phyloP scores from a whole-genome alignment of 1,140 invertebrate species.

The Tigriopus japonicus region DNA sequence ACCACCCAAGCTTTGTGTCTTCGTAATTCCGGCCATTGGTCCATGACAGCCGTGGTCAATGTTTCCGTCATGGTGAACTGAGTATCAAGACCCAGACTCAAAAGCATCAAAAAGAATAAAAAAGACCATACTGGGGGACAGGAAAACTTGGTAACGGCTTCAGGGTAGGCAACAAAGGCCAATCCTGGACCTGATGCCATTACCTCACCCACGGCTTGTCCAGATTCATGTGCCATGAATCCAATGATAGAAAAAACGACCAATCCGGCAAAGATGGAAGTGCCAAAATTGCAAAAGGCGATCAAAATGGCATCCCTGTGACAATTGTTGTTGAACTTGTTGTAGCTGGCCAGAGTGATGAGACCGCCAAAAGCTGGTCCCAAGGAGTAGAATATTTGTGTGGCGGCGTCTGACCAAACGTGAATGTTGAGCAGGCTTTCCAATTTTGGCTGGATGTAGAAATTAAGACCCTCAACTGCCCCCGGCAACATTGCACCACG shows the following conservation, averaged over 20 bases:
- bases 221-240: constrained; percentile 40
- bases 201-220: background rate
- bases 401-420: constrained; percentile 26
- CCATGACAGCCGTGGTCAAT: background rate
- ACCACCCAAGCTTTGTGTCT: background rate
- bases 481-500: constrained; percentile 76
- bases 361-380: constrained; percentile 36
- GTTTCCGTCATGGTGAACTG: constrained; percentile 23
- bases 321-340: constrained; percentile 37
- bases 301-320: constrained; percentile 28
- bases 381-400: constrained; percentile 34
- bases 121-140: constrained; percentile 38
- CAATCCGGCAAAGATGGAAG: constrained; percentile 32
- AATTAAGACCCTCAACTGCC: constrained; percentile 67
- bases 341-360: constrained; percentile 37
- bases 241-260: constrained; percentile 60
- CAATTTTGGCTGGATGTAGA: constrained; percentile 87
- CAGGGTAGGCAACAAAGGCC: constrained; percentile 27
- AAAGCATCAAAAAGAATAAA: constrained; percentile 41
- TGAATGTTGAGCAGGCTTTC: constrained; percentile 55
- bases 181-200: constrained; percentile 20
- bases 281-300: constrained; percentile 27
- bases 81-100: constrained; percentile 24
- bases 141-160: constrained; percentile 24
- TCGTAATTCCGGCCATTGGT: background rate